Conservation (phyloP, 2,888 invertebrate species). For the Trilocha varians region DNA sequence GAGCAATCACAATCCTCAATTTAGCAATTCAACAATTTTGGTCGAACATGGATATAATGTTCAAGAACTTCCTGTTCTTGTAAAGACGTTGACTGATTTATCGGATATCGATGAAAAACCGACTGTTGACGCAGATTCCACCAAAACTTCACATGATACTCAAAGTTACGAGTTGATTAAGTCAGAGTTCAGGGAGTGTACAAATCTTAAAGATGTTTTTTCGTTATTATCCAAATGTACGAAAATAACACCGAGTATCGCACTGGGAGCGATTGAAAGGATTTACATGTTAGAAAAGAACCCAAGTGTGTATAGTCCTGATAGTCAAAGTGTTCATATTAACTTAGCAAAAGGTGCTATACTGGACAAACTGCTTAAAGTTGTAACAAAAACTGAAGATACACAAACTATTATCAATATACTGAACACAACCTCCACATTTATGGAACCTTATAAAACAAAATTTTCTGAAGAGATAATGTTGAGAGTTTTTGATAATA, state of each 20-base stretch:
- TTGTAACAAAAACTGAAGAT: conserved; percentile 60
- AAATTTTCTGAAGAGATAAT: conserved; percentile 76
- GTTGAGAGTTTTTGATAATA: conserved; percentile 73
- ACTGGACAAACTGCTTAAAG: conserved; percentile 55
- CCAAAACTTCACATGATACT: conserved; percentile 31
- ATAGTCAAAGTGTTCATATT: conserved; percentile 33
- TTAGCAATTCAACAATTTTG: conserved; percentile 67
- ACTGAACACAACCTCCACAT: conserved; percentile 44
- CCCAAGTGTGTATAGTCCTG: conserved; percentile 24
- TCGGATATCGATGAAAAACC: conserved; percentile 35
- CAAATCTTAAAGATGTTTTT: conserved; percentile 57
- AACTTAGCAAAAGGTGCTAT: conserved; percentile 60
- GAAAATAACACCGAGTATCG: conserved; percentile 65
- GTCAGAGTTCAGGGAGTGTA: conserved; percentile 59
- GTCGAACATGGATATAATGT: conserved; percentile 79
- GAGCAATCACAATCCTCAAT: conserved; percentile 36
- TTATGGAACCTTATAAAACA: conserved; percentile 59
- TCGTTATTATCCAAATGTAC: conserved; percentile 61
- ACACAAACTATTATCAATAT: conserved; percentile 60
- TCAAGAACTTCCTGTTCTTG: conserved; percentile 78
- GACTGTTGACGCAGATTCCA: conserved; percentile 12
- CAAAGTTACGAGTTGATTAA: conserved; percentile 52
- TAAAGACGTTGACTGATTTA: conserved; percentile 65
- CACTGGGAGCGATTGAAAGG: conserved; percentile 62
- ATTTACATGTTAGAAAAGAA: conserved; percentile 57